Conservation (phyloP, 1,140 invertebrate species). For the Pseudomyrmex dendroicus region DNA sequence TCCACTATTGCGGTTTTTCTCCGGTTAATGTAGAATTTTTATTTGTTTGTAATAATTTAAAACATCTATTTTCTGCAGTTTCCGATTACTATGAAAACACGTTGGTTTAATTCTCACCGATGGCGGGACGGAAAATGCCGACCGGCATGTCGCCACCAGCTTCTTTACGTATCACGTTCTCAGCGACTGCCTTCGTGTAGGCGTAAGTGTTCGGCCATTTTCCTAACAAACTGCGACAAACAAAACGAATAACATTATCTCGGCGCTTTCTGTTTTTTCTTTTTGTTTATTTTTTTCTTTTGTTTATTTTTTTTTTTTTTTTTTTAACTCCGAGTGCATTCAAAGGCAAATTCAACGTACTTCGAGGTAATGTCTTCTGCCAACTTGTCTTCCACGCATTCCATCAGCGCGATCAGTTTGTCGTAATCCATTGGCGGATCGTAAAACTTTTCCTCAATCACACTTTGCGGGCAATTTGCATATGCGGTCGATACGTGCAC, state of each 20-base stretch:
- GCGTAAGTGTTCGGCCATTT: constrained; percentile 90
- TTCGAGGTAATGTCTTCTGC: constrained; percentile 88
- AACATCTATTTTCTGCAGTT: too few relatives aligned
- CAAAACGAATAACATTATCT: constrained; percentile 34
- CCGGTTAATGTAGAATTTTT: too few relatives aligned
- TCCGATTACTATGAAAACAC: constrained; percentile 4
- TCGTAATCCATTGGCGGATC: constrained; percentile 84
- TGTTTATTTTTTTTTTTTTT: too few relatives aligned
- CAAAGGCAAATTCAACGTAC: constrained; percentile 78
- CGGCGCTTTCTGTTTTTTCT: too few relatives aligned
- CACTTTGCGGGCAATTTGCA: constrained; percentile 85
- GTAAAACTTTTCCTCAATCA: constrained; percentile 87
- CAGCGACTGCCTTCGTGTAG: constrained; percentile 90
- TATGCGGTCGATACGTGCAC: constrained; percentile 89
- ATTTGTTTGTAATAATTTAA: too few relatives aligned
- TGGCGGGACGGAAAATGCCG: constrained; percentile 92
- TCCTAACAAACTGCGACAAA: constrained; percentile 82
- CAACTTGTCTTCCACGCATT: constrained; percentile 88
- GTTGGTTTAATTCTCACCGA: constrained; percentile 84
- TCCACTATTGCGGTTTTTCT: too few relatives aligned
- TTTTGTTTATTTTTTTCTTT: too few relatives aligned
- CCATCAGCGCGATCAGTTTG: constrained; percentile 88
- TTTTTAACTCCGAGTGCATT: background rate
- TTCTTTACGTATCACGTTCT: constrained; percentile 86
- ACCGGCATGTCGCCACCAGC: constrained; percentile 86